Conservation (phyloP, 1,140 invertebrate species). For the Gryon sp. region DNA sequence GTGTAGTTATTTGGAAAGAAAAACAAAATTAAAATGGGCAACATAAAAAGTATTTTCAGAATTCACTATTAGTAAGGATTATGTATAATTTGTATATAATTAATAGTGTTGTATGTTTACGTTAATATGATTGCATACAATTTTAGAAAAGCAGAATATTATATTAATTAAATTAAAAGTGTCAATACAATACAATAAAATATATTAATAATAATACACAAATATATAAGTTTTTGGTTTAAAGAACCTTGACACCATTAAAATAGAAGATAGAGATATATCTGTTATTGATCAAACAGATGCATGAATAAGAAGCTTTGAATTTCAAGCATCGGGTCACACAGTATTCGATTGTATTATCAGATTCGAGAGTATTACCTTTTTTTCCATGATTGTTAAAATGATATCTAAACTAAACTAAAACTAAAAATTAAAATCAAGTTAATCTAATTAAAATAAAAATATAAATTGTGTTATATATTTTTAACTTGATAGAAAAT, state of each 20-base stretch:
- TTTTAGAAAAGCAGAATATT: too few species aligned
- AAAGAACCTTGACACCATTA: conserved; percentile 62
- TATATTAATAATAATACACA: too few species aligned
- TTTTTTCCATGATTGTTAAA: conserved; percentile 3
- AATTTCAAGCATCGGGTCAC: conserved; percentile 38
- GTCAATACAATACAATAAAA: conserved; percentile 5
- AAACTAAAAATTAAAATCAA: neutral
- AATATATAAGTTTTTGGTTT: conserved; percentile 13
- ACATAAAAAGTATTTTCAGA: too few species aligned
- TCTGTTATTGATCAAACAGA: conserved; percentile 76
- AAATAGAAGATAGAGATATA: conserved; percentile 69
- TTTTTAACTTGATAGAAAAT: too few species aligned
- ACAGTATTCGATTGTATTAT: conserved; percentile 36
- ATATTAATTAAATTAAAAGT: too few species aligned
- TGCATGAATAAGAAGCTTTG: conserved; percentile 65
- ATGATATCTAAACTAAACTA: too few species aligned
- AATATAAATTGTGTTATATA: neutral
- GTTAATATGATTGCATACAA: too few species aligned
- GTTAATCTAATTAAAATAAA: neutral
- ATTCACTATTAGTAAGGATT: too few species aligned
- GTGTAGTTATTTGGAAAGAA: too few species aligned
- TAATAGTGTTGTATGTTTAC: too few species aligned
- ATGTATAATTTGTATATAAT: too few species aligned
- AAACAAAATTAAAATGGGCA: too few species aligned
- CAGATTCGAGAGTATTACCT: conserved; percentile 9